Base-by-base conservation (phyloP, 1,140 invertebrate species). In the Chrysomallon squamiferum region DNA sequence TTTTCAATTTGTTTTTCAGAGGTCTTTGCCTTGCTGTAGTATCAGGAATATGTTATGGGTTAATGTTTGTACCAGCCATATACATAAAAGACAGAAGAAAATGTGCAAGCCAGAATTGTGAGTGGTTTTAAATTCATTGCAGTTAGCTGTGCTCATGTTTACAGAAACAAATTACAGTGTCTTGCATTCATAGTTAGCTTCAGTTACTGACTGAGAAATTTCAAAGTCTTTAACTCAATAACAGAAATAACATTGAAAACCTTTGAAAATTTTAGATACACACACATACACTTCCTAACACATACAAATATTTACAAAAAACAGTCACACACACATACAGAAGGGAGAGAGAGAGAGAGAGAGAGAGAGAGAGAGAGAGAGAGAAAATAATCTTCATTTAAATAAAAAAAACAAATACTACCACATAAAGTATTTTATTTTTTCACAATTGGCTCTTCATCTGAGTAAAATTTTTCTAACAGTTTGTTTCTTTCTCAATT, bases 21-120 rank as follows among this genome's bases (percentile, higher is more conserved):
- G 85, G 84, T 22, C 69, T 79, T 32, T 18, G 72, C 2, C 61
- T 84, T 41, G 76, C 84, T 5, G 57, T 85, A 2, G 29, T 83
- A 30, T 84, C 86, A 52, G 86, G 86, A 5, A n/a, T 84, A 5
- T 74, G 86, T 7, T 87, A 86, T 71, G 86, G 85, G 25, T 54
- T 84, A n/a, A 77, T 74, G 22, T 87, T 87, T 68, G 77, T 79
- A 29, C 85, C 86, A 6, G 73, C 84, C 25, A 79, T 85, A 43
- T 85, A 86, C 63, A 72, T 85, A 1, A 81, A 87, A 72, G 82
- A 87, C 57, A 76, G 84, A 54, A 45, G 65, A 20, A 4, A 33
- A 27, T 63, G 62, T 29, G 62, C 73, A 27, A 83, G 78, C 66
- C 59, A 73, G 59, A 73, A 81, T 65, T 78, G 82, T 81, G 66